These are phyloP conservation scores for Coreoperca whiteheadi DNA, from an alignment of 2,113 vertebrate species.

Conservation along the genomic window DNA sequence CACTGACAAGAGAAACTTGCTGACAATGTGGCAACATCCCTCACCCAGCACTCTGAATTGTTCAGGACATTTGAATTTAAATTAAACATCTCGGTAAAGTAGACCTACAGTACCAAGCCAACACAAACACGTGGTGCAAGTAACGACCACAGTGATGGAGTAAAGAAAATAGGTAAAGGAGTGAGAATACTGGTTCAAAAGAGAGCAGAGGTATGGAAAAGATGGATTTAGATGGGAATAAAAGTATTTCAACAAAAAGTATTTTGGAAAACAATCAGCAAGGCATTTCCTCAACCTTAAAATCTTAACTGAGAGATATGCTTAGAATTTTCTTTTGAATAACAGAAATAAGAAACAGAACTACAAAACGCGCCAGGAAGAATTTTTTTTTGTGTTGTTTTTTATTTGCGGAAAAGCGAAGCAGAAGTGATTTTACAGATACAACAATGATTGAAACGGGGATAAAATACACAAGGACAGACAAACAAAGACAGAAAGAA, in stretches of 20 bases:
- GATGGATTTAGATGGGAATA: not conserved
- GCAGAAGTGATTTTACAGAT: too few species aligned
- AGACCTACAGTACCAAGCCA: not conserved
- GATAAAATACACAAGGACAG: too few species aligned
- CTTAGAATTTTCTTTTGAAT: not conserved
- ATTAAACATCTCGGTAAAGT: not conserved
- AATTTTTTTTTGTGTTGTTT: not conserved
- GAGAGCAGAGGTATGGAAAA: not conserved
- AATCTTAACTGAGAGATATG: not conserved
- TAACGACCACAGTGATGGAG: too few species aligned
- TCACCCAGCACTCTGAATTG: not conserved
- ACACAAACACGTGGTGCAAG: not conserved
- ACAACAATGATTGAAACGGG: too few species aligned
- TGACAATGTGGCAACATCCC: constrained; percentile 11
- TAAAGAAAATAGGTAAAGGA: not conserved
- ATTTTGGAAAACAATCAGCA: not conserved
- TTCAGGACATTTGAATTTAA: constrained; percentile 1
- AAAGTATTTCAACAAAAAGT: not conserved
- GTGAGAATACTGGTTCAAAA: not conserved
- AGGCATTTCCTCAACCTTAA: not conserved
- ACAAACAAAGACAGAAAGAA: too few species aligned
- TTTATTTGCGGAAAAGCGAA: too few species aligned
- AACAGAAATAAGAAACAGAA: constrained; percentile 9
- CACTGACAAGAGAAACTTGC: not conserved
- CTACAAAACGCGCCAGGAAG: not conserved